phyloP scores from a whole-genome alignment of 2,113 vertebrate genomes.

The Gobio gobio region DNA sequence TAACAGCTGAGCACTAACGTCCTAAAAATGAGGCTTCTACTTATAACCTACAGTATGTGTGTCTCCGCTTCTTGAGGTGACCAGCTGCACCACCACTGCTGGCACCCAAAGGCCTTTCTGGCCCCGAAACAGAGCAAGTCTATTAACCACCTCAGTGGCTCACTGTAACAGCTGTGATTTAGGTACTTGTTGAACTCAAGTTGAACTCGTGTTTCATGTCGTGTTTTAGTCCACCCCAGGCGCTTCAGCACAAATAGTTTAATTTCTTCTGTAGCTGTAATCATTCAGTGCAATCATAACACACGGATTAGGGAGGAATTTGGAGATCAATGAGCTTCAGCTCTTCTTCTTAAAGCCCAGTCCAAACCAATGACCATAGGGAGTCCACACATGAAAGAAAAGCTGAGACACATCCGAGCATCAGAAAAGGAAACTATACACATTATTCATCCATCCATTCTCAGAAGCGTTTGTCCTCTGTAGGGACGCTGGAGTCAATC shows the following conservation, averaged over 20 bases:
- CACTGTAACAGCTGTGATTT: background rate
- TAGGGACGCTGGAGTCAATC: background rate
- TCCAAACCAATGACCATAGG: background rate
- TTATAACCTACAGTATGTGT: background rate
- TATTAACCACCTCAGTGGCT: background rate
- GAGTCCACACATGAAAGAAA: constrained; percentile 14
- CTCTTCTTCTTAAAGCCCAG: constrained; percentile 13
- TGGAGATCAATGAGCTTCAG: background rate
- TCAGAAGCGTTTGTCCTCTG: background rate
- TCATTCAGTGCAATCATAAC: background rate
- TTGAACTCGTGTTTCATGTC: background rate
- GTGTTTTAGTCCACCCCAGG: background rate
- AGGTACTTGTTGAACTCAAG: background rate
- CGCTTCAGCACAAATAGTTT: background rate
- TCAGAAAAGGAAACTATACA: background rate
- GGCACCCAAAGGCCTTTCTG: background rate
- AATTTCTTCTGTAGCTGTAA: background rate
- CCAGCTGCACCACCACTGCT: background rate
- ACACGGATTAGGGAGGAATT: background rate
- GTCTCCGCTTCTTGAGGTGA: background rate
- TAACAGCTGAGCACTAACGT: background rate
- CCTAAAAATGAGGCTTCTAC: background rate
- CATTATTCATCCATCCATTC: background rate
- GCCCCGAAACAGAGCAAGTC: background rate
- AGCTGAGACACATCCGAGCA: background rate